phyloP scores from a whole-genome alignment of 2,888 invertebrate species.

The Clostera curtula region DNA sequence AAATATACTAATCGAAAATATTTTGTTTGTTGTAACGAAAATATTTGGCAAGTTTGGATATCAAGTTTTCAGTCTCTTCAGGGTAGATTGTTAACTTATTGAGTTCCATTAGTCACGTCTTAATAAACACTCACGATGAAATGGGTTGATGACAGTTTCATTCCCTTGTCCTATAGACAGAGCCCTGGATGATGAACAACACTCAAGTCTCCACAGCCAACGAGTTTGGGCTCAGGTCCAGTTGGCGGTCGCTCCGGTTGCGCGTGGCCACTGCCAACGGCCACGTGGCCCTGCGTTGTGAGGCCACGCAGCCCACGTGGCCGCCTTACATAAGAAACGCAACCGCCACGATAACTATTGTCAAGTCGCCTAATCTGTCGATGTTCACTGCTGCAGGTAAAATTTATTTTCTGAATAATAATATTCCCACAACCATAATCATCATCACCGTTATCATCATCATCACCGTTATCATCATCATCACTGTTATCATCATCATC shows the following conservation, averaged over 20 bases:
- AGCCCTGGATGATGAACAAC: constrained; percentile 53
- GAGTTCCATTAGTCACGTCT: too few relatives aligned
- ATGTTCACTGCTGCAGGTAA: constrained; percentile 62
- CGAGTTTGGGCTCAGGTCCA: constrained; percentile 47
- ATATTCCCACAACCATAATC: too few relatives aligned
- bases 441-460: too few relatives aligned
- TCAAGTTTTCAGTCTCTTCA: too few relatives aligned
- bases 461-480: too few relatives aligned
- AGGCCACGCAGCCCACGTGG: constrained; percentile 55
- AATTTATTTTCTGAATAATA: constrained; percentile 3
- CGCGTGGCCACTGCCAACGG: constrained; percentile 39
- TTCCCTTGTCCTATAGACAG: constrained; percentile 31
- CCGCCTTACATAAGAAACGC: constrained; percentile 42
- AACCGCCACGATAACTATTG: constrained; percentile 45
- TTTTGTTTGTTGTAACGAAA: too few relatives aligned
- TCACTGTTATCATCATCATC: too few relatives aligned
- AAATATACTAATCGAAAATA: too few relatives aligned
- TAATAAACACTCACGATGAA: too few relatives aligned
- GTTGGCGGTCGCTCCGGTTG: constrained; percentile 51
- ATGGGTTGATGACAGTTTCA: too few relatives aligned
- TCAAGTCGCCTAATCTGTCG: constrained; percentile 57
- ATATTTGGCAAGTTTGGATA: too few relatives aligned
- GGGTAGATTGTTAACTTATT: too few relatives aligned
- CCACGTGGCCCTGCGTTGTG: constrained; percentile 44
- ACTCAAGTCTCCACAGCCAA: constrained; percentile 49